Evolutionary conservation across 1,140 invertebrate species (phyloP).

Genomic region (Cydia strobilella): DNA sequence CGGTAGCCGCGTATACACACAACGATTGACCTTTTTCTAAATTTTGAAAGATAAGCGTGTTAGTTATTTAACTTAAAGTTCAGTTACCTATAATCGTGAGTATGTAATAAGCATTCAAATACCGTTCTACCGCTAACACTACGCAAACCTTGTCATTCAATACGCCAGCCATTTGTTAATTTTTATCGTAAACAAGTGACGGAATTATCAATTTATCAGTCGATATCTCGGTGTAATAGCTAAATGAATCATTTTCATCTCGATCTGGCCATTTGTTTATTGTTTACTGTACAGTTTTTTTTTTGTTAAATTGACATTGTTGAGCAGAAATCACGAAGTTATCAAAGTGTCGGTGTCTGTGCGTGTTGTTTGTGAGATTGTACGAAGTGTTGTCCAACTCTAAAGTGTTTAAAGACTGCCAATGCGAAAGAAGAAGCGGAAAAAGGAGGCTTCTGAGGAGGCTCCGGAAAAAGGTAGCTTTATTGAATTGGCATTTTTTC

Average conservation of each 20-base stretch:
- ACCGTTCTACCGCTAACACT: constrained; percentile 41
- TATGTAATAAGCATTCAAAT: constrained; percentile 35
- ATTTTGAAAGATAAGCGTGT: neutral
- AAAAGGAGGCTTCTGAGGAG: constrained; percentile 69
- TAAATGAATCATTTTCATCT: constrained; percentile 57
- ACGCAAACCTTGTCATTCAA: constrained; percentile 45
- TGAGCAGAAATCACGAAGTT: constrained; percentile 24
- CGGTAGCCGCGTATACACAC: neutral
- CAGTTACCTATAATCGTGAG: constrained; percentile 36
- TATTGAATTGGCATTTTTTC: neutral
- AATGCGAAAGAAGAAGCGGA: constrained; percentile 77
- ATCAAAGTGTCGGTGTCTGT: constrained; percentile 36
- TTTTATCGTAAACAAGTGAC: constrained; percentile 65
- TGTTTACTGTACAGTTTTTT: constrained; percentile 40
- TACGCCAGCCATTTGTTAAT: constrained; percentile 60
- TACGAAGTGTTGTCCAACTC: constrained; percentile 72
- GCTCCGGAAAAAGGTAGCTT: constrained; percentile 54
- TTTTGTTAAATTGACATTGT: constrained; percentile 22
- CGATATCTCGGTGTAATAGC: constrained; percentile 59
- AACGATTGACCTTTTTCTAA: neutral
- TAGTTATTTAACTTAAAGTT: constrained; percentile 33
- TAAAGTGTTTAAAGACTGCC: constrained; percentile 71
- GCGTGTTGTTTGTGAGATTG: constrained; percentile 68
- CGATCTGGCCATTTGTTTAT: constrained; percentile 50
- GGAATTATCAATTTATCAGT: constrained; percentile 66